Base-by-base conservation (phyloP, 2,888 invertebrate species). In the Drosophila anomelani region DNA sequence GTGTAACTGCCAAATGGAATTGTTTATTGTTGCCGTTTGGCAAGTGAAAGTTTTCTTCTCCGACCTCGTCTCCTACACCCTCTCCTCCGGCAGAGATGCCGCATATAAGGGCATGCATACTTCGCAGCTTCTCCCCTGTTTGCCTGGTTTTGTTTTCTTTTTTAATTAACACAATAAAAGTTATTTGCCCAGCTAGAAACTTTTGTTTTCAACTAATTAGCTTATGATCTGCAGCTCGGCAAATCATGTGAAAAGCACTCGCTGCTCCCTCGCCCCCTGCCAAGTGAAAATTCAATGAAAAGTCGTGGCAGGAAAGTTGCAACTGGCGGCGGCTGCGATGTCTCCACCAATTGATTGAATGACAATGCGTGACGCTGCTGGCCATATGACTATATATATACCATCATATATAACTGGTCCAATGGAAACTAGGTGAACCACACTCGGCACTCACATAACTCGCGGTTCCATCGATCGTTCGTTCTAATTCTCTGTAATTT, bases 1-100 rank as follows among this genome's bases (percentile, higher is more conserved):
- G 75, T 89, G 78, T 85, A 80, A 81, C 84, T 79, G 79, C 77
- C 80, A 73, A 73, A 77, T 77, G 78, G 81, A 77, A 71, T 77
- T 80, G 85, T 86, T 82, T 61, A 79, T 59, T 79, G 75, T 63
- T 64, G 73, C 63, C 77, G 79, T 79, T 88, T 85, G 88, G 88
- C 84, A 80, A 91, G 91, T 91, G 91, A 91, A 91, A 91, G 91
- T 91, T 91, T 82, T 71, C 69, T 73, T 75, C 85, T 64, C 77
- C 73, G 17, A 26, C 67, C 46, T 23, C 36, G 20, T 17, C 39
- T 39, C n/a, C 10, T 13, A 51, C 62, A 49, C 53, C 72, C 54
- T 74, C 69, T 57, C 47, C 77, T 64, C 60, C 73, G 70, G 80
- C 54, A 60, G 76, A 84, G 75, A 80, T 80, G 76, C 73, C 67